phyloP scores from a whole-genome alignment of 2,888 invertebrate genomes.

The Clepsis dumicolana region DNA sequence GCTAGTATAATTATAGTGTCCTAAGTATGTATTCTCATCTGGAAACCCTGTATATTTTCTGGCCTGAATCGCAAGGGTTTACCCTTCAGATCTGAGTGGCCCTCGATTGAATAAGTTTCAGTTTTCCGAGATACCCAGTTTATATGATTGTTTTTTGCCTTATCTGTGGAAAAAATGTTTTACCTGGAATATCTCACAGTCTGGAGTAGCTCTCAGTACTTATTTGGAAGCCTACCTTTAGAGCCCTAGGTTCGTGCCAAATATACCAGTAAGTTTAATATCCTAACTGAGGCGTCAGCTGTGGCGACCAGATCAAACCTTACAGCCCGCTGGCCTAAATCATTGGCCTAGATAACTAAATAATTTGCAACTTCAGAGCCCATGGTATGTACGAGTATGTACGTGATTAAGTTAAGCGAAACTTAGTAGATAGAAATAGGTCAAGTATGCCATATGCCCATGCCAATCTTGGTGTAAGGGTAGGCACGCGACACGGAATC shows the following conservation, averaged over 20 bases:
- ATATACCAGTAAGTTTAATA: no score
- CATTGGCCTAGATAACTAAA: constrained; percentile 5
- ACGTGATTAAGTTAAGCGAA: background rate
- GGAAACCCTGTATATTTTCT: background rate
- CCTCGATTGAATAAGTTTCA: background rate
- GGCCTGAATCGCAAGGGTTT: background rate
- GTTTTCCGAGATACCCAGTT: background rate
- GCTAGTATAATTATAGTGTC: background rate
- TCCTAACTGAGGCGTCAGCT: background rate
- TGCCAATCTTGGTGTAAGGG: no score
- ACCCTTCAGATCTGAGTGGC: constrained; percentile 1
- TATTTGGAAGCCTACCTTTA: no score
- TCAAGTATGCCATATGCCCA: no score
- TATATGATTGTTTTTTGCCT: no score
- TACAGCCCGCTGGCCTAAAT: constrained; percentile 6
- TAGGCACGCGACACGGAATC: no score
- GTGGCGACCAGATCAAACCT: background rate
- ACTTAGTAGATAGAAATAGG: background rate
- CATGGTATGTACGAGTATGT: background rate
- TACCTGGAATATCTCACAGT: no score
- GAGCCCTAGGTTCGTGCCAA: no score
- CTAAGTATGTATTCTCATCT: background rate
- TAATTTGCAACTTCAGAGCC: constrained; percentile 1
- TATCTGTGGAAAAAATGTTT: no score
- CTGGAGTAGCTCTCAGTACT: no score